Percentiles rank a stretch among this genome's conserved stretches.
Evolutionary conservation across 2,113 vertebrate species (phyloP).

Genomic region (Aspiorhynchus laticeps): DNA sequence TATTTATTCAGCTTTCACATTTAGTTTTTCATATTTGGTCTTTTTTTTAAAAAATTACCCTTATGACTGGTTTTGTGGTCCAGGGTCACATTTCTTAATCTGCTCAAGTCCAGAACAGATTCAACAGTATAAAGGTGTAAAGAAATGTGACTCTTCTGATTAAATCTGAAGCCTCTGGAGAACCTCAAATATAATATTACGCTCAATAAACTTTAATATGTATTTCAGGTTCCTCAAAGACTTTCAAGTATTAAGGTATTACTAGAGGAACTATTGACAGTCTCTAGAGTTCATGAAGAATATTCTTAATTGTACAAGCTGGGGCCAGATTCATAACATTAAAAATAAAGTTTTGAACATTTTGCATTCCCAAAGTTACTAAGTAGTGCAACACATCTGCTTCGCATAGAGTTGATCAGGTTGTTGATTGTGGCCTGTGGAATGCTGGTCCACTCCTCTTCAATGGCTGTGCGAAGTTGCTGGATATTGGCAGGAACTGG

Average conservation of each 20-base stretch:
- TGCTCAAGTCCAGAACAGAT: background rate
- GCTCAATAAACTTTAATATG: background rate
- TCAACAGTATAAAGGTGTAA: background rate
- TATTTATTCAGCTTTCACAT: no score
- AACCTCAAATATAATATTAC: background rate
- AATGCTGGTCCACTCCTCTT: no score
- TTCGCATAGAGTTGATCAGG: no score
- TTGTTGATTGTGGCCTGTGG: no score
- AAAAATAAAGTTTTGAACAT: background rate
- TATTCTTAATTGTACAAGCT: background rate
- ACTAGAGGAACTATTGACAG: background rate
- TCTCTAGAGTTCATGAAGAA: background rate
- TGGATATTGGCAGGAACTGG: no score
- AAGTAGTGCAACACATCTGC: no score
- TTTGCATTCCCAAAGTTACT: background rate
- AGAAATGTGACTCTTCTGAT: background rate
- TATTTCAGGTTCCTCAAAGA: background rate
- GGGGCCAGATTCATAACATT: no score
- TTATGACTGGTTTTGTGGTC: no score
- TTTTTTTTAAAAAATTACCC: no score
- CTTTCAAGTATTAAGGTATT: background rate
- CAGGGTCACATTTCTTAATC: background rate
- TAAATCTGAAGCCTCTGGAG: background rate
- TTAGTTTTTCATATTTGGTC: no score
- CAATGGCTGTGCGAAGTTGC: no score